Evolutionary conservation across 2,797 vertebrate species (phyloP).

Genomic region (Botia kubotai): DNA sequence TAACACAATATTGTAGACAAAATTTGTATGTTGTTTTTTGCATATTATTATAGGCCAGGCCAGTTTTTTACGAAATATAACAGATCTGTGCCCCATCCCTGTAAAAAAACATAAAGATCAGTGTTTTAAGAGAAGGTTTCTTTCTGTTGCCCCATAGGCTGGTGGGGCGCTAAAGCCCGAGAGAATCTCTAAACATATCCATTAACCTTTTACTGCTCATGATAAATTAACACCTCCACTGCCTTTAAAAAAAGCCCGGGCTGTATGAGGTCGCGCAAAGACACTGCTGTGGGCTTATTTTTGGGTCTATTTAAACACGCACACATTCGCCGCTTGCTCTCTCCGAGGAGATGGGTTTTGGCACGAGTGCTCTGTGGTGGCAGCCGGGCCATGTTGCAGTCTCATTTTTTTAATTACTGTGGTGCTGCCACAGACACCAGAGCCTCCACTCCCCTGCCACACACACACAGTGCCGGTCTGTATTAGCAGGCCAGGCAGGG

Average conservation of each 20-base stretch:
- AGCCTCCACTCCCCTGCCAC: constrained; percentile 37
- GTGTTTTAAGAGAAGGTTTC: background rate
- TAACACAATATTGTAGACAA: too few relatives aligned
- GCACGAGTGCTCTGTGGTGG: constrained; percentile 48
- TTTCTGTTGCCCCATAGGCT: background rate
- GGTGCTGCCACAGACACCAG: constrained; percentile 80
- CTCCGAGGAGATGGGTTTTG: constrained; percentile 42
- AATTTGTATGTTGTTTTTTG: too few relatives aligned
- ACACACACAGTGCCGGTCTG: constrained; percentile 77
- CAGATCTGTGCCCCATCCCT: background rate
- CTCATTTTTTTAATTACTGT: constrained; percentile 93
- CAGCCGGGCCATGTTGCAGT: constrained; percentile 61
- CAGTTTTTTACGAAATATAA: background rate
- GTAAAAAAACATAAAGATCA: background rate
- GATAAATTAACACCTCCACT: constrained; percentile 70
- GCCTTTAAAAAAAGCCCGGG: constrained; percentile 31
- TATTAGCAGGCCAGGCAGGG: constrained; percentile 87
- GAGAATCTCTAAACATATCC: constrained; percentile 70
- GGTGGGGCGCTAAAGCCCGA: constrained; percentile 11
- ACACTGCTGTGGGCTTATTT: constrained; percentile 32
- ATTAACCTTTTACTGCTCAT: constrained; percentile 70
- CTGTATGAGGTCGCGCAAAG: constrained; percentile 26
- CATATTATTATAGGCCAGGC: too few relatives aligned
- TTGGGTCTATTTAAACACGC: constrained; percentile 27
- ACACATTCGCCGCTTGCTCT: background rate